Conservation (phyloP, 2,113 vertebrate genomes). For the Gobio gobio region DNA sequence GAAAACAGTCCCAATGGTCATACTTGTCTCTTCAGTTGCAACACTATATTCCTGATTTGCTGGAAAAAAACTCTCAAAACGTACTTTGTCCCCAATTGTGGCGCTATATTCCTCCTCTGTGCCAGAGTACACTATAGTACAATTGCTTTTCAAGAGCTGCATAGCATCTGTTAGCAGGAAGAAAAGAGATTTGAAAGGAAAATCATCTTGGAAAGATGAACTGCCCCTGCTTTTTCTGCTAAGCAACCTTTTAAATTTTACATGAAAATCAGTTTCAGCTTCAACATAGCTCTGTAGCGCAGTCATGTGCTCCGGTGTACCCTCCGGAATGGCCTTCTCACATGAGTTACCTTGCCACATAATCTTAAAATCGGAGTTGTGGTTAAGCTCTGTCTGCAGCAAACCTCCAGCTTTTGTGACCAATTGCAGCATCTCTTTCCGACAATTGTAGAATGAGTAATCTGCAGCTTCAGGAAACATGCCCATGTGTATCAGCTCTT, state of each 20-base stretch:
- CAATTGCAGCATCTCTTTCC: slow-evolving; percentile 58
- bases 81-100: slow-evolving; percentile 38
- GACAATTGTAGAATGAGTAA: slow-evolving; percentile 60
- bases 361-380: not conserved
- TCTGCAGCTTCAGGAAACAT: slow-evolving; percentile 60
- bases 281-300: slow-evolving; percentile 56
- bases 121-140: slow-evolving; percentile 39
- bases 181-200: slow-evolving; percentile 72
- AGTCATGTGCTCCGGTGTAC: slow-evolving; percentile 47
- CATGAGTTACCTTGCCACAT: not conserved
- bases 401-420: slow-evolving; percentile 56
- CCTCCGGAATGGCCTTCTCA: slow-evolving; percentile 40
- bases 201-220: slow-evolving; percentile 55
- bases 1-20: slow-evolving; percentile 8
- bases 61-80: slow-evolving; percentile 62
- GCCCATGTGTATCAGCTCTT: slow-evolving; percentile 35
- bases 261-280: rapidly evolving
- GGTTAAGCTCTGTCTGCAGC: slow-evolving; percentile 57
- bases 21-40: rapidly evolving
- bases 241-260: slow-evolving; percentile 26
- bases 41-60: rapidly evolving
- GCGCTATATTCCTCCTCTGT: rapidly evolving
- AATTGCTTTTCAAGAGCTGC: slow-evolving; percentile 20
- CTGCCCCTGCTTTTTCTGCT: slow-evolving; percentile 49
- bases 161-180: slow-evolving; percentile 73